Conservation (phyloP, 2,797 vertebrate genomes). For the Pipistrellus kuhlii region DNA sequence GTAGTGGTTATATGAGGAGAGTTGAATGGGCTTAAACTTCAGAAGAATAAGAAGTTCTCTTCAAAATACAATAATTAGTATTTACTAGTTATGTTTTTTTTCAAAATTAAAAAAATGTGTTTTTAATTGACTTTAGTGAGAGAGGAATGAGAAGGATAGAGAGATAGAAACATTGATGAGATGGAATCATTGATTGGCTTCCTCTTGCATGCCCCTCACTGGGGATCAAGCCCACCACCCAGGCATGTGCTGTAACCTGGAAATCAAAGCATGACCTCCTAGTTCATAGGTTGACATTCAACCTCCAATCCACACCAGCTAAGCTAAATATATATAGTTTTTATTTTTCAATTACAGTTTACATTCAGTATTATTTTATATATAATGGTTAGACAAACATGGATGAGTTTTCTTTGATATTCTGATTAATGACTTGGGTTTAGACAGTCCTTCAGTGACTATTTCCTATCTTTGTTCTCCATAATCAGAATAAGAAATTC, state of each 20-base stretch:
- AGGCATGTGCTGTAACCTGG: too few relatives aligned
- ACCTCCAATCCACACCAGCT: too few relatives aligned
- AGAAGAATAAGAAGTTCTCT: background rate
- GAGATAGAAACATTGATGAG: too few relatives aligned
- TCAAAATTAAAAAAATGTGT: background rate
- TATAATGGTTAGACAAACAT: background rate
- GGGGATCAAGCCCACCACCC: too few relatives aligned
- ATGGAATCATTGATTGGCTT: too few relatives aligned
- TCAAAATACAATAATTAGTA: constrained; percentile 32
- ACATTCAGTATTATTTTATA: background rate
- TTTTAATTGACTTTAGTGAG: too few relatives aligned
- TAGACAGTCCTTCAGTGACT: background rate
- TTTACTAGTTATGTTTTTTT: constrained; percentile 24
- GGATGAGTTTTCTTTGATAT: background rate
- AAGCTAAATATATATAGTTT: background rate
- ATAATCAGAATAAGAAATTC: constrained; percentile 16
- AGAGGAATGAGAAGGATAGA: too few relatives aligned
- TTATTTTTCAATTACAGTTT: background rate
- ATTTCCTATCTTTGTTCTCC: background rate
- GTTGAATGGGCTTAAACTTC: background rate
- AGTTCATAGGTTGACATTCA: too few relatives aligned
- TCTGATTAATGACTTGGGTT: background rate
- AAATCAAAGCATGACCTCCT: too few relatives aligned
- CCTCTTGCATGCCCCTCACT: too few relatives aligned
- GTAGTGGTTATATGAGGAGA: background rate